Base-by-base conservation (phyloP, 2,113 vertebrate genomes). In the Lampris incognitus region DNA sequence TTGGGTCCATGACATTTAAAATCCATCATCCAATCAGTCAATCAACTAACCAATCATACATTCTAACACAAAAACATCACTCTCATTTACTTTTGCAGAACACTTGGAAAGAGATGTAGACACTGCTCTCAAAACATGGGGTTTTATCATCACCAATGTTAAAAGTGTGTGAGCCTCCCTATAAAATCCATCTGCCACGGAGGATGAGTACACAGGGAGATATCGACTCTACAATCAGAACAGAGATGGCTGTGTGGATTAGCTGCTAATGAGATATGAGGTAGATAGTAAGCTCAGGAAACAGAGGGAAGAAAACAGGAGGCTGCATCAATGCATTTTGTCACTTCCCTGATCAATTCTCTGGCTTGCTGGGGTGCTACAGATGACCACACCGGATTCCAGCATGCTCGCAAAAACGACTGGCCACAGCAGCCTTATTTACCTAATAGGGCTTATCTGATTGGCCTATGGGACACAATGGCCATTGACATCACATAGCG, bases 361-460 rank as follows among this genome's bases (percentile, higher is more conserved):
- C 52, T 13, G 60, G 84, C 76, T 87, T 87, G 81, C 84, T 87
- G 79, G 62, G 83, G 75, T 81, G 72, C 66, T 84, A 74, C 72
- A 85, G 86, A 88, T 87, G 82, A 87, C 69, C 82, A 62, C 58
- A 79, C 66, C 80, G 87, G 79, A 82, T 65, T 60, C 73, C 2
- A 13, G 11, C 42, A 66, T 56, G 72, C 79, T 74, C 50, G 74
- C 80, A 83, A 86, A 83, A 86, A 72, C 49, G 40, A 88, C 87
- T 87, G 87, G 87, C 70, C 50, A 41, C 64, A 52, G 69, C 72
- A 24, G 55, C 67, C 55, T 68, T 87, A 90, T 91, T 91, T 89
- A 90, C 76, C 85, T 84, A 89, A 88, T 82, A 84, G 73, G 72
- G 79, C 72, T 88, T 81, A 83, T 91, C 89, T 83, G 85, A 93